Conservation (phyloP, 1,140 invertebrate genomes). For the Cydia splendana region DNA sequence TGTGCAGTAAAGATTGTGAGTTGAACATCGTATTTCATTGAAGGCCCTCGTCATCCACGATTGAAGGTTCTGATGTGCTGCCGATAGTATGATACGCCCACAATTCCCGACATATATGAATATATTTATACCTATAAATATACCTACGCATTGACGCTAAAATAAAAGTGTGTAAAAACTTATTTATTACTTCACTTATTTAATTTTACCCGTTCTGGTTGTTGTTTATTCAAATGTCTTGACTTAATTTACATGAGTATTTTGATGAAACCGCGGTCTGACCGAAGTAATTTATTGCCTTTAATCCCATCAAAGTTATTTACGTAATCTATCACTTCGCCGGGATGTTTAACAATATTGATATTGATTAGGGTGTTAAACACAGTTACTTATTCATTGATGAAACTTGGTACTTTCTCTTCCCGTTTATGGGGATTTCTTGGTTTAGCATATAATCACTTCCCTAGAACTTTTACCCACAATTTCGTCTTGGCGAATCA, state of each 20-base stretch:
- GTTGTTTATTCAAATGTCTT: conserved; percentile 4
- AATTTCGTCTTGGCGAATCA: too few relatives aligned
- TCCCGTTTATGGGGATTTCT: too few relatives aligned
- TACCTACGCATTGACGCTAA: too few relatives aligned
- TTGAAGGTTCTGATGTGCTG: too few relatives aligned
- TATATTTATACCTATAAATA: too few relatives aligned
- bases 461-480: too few relatives aligned
- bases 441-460: too few relatives aligned
- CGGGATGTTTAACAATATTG: not conserved
- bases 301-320: conserved; percentile 5
- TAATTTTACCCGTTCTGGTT: not conserved
- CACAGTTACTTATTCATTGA: not conserved
- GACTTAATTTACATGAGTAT: not conserved
- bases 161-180: not conserved
- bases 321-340: conserved; percentile 7
- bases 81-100: too few relatives aligned
- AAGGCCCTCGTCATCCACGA: too few relatives aligned
- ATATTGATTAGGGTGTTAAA: not conserved
- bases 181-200: not conserved
- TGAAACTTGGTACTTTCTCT: not conserved
- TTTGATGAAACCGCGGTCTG: not conserved
- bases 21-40: too few relatives aligned
- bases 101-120: too few relatives aligned
- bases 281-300: not conserved
- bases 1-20: too few relatives aligned